phyloP scores from a whole-genome alignment of 2,888 invertebrate species.

The Seira sanloemensis region DNA sequence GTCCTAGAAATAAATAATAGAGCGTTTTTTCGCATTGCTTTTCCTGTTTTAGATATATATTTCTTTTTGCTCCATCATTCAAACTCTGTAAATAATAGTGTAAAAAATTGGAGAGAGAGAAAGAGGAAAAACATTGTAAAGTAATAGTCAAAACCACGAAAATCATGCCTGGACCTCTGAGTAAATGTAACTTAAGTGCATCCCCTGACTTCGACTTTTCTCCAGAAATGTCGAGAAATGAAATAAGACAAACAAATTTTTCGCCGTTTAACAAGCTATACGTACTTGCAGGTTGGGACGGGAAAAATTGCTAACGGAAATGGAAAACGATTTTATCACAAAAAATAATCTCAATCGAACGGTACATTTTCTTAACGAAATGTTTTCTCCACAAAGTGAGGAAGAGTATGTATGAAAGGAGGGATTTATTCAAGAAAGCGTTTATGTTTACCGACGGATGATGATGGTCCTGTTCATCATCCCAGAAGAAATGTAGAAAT shows the following conservation, averaged over 20 bases:
- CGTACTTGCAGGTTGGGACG: not conserved
- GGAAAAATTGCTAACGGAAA: conserved; percentile 16
- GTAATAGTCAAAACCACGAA: conserved; percentile 1
- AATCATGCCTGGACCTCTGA: not conserved
- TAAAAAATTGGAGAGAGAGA: too few species aligned
- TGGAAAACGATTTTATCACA: conserved; percentile 21
- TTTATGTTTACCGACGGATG: conserved; percentile 20
- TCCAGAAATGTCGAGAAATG: not conserved
- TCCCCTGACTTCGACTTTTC: conserved; percentile 9
- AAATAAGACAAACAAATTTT: conserved; percentile 37
- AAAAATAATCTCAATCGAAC: conserved; percentile 1
- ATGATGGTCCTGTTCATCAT: conserved; percentile 26
- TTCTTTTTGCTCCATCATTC: conserved; percentile 8
- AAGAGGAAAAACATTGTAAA: not conserved
- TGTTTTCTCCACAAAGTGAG: not conserved
- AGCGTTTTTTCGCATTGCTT: conserved; percentile 15
- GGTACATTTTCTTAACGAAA: not conserved
- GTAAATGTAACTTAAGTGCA: conserved; percentile 4
- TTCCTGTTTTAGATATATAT: conserved; percentile 1
- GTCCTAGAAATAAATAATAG: conserved; percentile 6
- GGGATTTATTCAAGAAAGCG: conserved; percentile 13
- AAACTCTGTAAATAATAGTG: not conserved
- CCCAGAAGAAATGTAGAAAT: conserved; percentile 5
- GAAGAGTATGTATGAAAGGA: not conserved
- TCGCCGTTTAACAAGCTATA: conserved; percentile 17